Percentiles rank a stretch among this genome's conserved stretches.
These are phyloP conservation scores for Sesia bembeciformis DNA, from an alignment of 2,888 invertebrate genomes.

Conservation along the genomic window DNA sequence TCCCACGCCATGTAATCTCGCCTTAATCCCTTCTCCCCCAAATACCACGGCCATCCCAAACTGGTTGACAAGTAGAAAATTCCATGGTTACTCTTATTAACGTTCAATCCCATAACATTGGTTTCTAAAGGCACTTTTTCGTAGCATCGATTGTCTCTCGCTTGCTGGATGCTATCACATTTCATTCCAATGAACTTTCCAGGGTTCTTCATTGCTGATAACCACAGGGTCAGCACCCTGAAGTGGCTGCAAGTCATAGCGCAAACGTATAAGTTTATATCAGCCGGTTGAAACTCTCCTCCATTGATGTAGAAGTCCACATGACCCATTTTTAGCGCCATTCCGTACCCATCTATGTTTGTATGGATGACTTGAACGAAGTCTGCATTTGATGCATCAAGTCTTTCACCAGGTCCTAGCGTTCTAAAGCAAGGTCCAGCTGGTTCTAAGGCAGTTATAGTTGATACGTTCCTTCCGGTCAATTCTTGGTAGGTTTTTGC, in stretches of 20 bases:
- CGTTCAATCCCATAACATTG: conserved; percentile 37
- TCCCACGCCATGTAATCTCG: conserved; percentile 46
- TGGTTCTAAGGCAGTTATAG: conserved; percentile 54
- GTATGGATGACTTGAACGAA: conserved; percentile 61
- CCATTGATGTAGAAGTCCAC: conserved; percentile 61
- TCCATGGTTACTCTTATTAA: conserved; percentile 37
- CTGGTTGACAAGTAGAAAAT: conserved; percentile 52
- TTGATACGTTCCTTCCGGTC: conserved; percentile 49
- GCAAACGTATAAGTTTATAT: conserved; percentile 44
- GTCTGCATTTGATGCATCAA: conserved; percentile 48
- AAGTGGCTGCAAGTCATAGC: conserved; percentile 59
- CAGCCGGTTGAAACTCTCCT: conserved; percentile 59
- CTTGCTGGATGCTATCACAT: conserved; percentile 50
- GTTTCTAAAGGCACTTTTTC: conserved; percentile 31
- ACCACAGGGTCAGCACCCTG: conserved; percentile 43
- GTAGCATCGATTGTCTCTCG: conserved; percentile 47
- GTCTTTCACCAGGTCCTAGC: conserved; percentile 31
- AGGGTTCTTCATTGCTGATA: conserved; percentile 42
- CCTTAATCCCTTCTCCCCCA: conserved; percentile 45
- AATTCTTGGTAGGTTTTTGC: conserved; percentile 45
- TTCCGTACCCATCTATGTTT: conserved; percentile 62
- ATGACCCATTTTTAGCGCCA: conserved; percentile 58
- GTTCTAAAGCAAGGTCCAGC: conserved; percentile 59
- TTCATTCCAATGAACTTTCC: conserved; percentile 46
- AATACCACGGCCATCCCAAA: conserved; percentile 45